These are phyloP conservation scores for Lepus oiostolus DNA, from an alignment of 2,797 vertebrate genomes.

Conservation along the genomic window DNA sequence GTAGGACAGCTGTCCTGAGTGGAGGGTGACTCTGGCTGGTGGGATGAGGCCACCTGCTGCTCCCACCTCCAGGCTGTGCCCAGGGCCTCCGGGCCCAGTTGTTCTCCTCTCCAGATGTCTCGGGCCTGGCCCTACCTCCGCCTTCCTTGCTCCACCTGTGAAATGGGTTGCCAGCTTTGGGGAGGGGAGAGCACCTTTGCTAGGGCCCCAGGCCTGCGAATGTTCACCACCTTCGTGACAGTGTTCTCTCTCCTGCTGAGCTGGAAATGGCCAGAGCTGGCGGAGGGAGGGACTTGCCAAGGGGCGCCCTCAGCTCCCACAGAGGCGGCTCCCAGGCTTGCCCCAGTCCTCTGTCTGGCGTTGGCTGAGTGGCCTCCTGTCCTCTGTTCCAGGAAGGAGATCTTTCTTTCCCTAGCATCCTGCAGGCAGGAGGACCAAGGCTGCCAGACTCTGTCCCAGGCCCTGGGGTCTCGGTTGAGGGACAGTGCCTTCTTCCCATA, in stretches of 20 bases:
- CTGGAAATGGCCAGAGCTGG: slow-evolving; percentile 83
- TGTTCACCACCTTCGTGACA: slow-evolving; percentile 86
- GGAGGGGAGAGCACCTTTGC: rapidly evolving
- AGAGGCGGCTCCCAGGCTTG: neutral
- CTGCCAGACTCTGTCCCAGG: neutral
- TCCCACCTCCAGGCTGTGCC: neutral
- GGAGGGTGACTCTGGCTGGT: neutral
- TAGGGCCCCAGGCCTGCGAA: slow-evolving; percentile 73
- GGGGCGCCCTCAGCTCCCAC: neutral
- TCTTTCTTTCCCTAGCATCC: neutral
- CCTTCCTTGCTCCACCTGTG: neutral
- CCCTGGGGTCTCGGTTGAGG: neutral
- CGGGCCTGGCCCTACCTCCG: neutral
- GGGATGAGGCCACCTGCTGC: slow-evolving; percentile 46
- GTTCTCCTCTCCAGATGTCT: slow-evolving; percentile 31
- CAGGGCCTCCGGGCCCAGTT: slow-evolving; percentile 6
- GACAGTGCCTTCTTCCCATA: neutral
- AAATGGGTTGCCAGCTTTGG: neutral
- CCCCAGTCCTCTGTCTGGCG: neutral
- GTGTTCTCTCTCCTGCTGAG: slow-evolving; percentile 82
- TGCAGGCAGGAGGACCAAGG: neutral
- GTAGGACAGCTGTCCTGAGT: neutral
- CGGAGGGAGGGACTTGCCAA: neutral
- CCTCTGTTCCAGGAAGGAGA: slow-evolving; percentile 11
- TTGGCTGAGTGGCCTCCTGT: neutral